Percentiles rank a stretch among this genome's conserved stretches.
phyloP scores from a whole-genome alignment of 2,888 invertebrate species.

The Cephus rjabovi region DNA sequence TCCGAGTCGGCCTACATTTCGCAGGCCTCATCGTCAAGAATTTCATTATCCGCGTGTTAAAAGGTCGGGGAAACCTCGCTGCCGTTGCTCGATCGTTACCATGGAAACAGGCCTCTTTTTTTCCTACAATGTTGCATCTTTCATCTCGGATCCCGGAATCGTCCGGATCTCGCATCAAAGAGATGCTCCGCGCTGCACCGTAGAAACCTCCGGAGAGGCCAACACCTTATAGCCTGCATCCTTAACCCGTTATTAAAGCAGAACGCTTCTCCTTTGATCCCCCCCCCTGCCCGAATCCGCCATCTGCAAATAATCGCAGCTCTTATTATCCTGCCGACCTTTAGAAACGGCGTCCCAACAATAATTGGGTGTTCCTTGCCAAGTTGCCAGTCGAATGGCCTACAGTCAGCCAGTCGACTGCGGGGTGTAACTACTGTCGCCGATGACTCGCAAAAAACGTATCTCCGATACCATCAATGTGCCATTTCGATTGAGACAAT shows the following conservation, averaged over 20 bases:
- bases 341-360: neutral
- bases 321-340: no score
- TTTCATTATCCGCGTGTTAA: neutral
- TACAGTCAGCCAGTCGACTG: neutral
- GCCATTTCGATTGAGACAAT: constrained; percentile 23
- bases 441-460: constrained; percentile 16
- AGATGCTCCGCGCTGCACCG: neutral
- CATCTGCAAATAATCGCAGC: neutral
- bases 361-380: neutral
- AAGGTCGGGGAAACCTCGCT: neutral
- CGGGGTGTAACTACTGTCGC: neutral
- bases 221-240: neutral
- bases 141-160: neutral
- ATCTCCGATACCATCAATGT: constrained; percentile 13
- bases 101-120: neutral
- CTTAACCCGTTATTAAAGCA: neutral
- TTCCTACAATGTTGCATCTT: neutral
- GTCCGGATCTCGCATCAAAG: neutral
- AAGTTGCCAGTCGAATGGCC: neutral
- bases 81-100: neutral
- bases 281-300: neutral
- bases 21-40: neutral
- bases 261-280: neutral
- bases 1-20: neutral
- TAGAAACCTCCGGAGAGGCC: neutral